Percentiles rank a stretch among this genome's conserved stretches.
phyloP scores from a whole-genome alignment of 2,113 vertebrate species.

The Taxidea taxus region DNA sequence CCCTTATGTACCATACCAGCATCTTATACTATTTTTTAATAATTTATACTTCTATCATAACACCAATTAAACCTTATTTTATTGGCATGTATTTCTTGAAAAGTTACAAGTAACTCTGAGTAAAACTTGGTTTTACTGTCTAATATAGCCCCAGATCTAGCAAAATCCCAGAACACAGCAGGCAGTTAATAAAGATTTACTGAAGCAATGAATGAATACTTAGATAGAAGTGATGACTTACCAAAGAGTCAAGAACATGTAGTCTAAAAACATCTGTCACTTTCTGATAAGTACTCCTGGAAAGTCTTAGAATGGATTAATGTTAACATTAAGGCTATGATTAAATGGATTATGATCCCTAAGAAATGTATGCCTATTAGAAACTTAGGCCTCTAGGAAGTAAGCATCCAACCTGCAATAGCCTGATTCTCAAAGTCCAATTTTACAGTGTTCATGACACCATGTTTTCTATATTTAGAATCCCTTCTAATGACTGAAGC shows the following conservation, averaged over 20 bases:
- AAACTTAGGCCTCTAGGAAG: neutral
- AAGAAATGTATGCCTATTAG: neutral
- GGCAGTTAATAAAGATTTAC: neutral
- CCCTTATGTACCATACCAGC: neutral
- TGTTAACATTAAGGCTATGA: neutral
- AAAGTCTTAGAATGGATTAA: neutral
- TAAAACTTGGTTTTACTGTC: neutral
- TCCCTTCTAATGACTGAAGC: neutral
- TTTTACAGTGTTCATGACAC: neutral
- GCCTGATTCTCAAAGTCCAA: neutral
- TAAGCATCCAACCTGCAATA: neutral
- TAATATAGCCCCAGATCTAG: neutral
- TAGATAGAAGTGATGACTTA: neutral
- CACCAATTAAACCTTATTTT: neutral
- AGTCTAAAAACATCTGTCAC: neutral
- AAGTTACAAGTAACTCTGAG: neutral
- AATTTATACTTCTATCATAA: neutral
- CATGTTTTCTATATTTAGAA: neutral
- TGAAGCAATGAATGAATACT: neutral
- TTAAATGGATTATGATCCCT: neutral
- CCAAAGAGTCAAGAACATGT: neutral
- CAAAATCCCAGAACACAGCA: neutral
- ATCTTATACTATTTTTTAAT: neutral
- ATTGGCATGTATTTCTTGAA: neutral
- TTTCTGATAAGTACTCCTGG: neutral